These are phyloP conservation scores for Chunga burmeisteri DNA, from an alignment of 2,113 vertebrate genomes.

Conservation along the genomic window DNA sequence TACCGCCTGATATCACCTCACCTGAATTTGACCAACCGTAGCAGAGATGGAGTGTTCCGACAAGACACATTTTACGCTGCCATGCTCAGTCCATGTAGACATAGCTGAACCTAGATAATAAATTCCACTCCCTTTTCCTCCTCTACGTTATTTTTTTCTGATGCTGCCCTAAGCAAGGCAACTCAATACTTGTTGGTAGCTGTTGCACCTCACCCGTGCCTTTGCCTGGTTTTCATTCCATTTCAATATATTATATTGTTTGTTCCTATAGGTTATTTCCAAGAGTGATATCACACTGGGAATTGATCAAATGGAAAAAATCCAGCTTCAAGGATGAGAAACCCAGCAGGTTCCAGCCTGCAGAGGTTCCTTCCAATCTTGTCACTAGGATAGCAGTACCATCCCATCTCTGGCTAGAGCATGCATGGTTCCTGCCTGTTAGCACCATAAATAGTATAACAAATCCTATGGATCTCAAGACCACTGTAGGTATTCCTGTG, in stretches of 20 bases:
- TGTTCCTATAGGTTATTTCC: not conserved
- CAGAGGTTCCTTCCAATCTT: not conserved
- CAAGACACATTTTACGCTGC: not conserved
- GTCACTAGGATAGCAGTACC: not conserved
- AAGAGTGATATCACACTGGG: not conserved
- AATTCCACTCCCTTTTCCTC: not conserved
- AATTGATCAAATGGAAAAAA: not conserved
- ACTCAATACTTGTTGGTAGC: not conserved
- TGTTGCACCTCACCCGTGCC: not conserved
- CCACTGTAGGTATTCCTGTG: not conserved
- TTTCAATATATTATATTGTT: not conserved
- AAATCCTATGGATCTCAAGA: not conserved
- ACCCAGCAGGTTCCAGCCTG: not conserved
- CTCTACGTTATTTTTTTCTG: not conserved
- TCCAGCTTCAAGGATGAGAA: not conserved
- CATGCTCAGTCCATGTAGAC: not conserved
- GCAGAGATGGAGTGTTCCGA: not conserved
- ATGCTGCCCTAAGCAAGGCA: not conserved
- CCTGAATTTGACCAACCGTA: slow-evolving; percentile 24
- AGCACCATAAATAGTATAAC: not conserved
- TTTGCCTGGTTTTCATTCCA: not conserved
- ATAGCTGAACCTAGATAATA: not conserved
- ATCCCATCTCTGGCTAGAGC: not conserved
- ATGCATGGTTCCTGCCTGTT: not conserved
- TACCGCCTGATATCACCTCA: slow-evolving; percentile 64